phyloP scores from a whole-genome alignment of 2,797 vertebrate genomes.

The Stomatorhinus walkeri region DNA sequence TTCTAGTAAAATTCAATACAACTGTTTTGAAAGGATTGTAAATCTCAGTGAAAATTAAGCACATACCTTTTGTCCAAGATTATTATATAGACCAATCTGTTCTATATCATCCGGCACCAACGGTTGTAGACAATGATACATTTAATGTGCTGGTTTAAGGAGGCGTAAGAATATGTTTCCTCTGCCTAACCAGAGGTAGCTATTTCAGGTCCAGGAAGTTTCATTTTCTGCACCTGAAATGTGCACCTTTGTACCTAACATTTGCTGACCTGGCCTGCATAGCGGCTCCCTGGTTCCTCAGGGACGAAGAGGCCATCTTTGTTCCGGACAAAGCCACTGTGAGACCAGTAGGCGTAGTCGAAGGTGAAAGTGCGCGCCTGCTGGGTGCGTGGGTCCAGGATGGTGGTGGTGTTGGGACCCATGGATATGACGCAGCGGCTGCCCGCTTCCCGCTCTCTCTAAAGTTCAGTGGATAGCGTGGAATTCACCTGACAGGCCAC shows the following conservation, averaged over 20 bases:
- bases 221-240: background rate
- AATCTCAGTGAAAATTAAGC: background rate
- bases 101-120: background rate
- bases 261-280: constrained; percentile 58
- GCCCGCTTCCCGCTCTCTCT: constrained; percentile 69
- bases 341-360: constrained; percentile 70
- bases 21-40: background rate
- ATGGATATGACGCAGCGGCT: constrained; percentile 66
- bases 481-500: background rate
- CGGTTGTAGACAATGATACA: background rate
- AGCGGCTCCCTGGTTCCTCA: constrained; percentile 61
- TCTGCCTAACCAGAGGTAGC: background rate
- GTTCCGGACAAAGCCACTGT: constrained; percentile 58
- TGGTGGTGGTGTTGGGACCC: constrained; percentile 59
- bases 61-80: background rate
- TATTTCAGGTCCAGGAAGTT: background rate
- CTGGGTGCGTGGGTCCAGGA: constrained; percentile 60
- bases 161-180: background rate
- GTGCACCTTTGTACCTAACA: background rate
- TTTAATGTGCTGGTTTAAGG: background rate
- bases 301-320: constrained; percentile 54
- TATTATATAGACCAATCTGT: background rate
- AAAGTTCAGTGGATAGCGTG: background rate
- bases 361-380: constrained; percentile 63
- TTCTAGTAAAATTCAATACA: background rate